Conservation (phyloP, 1,140 invertebrate species). For the Planococcus citri region DNA sequence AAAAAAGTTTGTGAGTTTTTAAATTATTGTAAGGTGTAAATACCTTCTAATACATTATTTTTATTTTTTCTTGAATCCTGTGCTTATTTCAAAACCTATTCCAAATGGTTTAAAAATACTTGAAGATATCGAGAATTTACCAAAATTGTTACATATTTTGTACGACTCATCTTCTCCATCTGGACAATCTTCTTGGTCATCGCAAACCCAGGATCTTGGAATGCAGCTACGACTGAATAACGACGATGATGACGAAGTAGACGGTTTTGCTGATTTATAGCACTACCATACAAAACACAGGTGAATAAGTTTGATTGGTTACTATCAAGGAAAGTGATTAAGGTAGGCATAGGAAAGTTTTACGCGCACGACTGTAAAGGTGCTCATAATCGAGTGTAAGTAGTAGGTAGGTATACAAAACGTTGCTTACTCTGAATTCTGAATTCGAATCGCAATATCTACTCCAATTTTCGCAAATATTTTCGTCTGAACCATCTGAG, state of each 20-base stretch:
- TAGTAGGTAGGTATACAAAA: too few species aligned
- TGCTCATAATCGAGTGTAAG: too few species aligned
- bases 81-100: slow-evolving; percentile 9
- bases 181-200: slow-evolving; percentile 30
- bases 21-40: too few species aligned
- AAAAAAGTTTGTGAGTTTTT: too few species aligned
- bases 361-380: too few species aligned
- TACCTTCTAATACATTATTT: too few species aligned
- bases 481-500: slow-evolving; percentile 29
- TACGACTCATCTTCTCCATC: slow-evolving; percentile 29
- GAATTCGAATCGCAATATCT: slow-evolving; percentile 26
- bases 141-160: slow-evolving; percentile 10
- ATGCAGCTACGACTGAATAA: slow-evolving; percentile 25
- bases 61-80: background rate
- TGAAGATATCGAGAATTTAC: background rate
- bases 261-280: background rate
- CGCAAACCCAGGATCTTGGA: slow-evolving; percentile 29
- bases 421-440: slow-evolving; percentile 26
- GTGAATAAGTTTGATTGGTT: background rate
- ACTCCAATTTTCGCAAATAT: slow-evolving; percentile 26
- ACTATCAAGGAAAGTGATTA: too few species aligned
- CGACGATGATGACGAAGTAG: background rate
- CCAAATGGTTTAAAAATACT: background rate
- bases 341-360: too few species aligned
- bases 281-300: background rate